Evolutionary conservation across 2,797 vertebrate species (phyloP).

Genomic region (Melanogrammus aeglefinus): DNA sequence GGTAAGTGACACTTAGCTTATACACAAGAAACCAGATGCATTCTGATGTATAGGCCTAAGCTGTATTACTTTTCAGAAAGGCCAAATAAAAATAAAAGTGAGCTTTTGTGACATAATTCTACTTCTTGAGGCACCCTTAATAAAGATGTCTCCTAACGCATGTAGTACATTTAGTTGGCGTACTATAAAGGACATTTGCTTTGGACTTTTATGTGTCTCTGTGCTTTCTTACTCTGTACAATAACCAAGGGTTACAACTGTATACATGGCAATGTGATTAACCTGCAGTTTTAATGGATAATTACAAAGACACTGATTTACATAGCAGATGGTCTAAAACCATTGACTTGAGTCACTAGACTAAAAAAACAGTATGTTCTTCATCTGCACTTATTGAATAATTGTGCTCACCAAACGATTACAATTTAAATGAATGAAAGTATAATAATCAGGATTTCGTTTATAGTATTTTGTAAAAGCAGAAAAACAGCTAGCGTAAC

Average conservation of each 20-base stretch:
- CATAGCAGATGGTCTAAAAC: background rate
- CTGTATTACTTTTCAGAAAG: constrained; percentile 50
- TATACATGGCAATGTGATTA: background rate
- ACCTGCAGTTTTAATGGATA: background rate
- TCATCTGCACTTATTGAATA: too few species aligned
- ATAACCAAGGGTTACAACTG: background rate
- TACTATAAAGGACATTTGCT: constrained; percentile 60
- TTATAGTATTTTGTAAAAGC: too few species aligned
- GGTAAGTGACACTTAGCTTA: background rate
- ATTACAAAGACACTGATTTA: background rate
- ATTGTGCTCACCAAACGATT: too few species aligned
- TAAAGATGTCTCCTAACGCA: constrained; percentile 55
- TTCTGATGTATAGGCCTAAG: too few species aligned
- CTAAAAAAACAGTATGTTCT: too few species aligned
- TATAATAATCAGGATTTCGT: too few species aligned
- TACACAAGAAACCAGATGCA: too few species aligned
- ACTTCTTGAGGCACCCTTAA: constrained; percentile 40
- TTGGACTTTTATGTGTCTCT: background rate
- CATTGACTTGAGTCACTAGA: too few species aligned
- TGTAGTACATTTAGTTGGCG: constrained; percentile 38
- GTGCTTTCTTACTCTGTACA: constrained; percentile 12
- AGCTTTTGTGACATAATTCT: constrained; percentile 5
- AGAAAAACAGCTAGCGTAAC: too few species aligned
- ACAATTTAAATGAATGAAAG: too few species aligned
- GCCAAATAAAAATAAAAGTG: constrained; percentile 49